Conservation (phyloP, 2,113 vertebrate species). For the Oriolus oriolus region DNA sequence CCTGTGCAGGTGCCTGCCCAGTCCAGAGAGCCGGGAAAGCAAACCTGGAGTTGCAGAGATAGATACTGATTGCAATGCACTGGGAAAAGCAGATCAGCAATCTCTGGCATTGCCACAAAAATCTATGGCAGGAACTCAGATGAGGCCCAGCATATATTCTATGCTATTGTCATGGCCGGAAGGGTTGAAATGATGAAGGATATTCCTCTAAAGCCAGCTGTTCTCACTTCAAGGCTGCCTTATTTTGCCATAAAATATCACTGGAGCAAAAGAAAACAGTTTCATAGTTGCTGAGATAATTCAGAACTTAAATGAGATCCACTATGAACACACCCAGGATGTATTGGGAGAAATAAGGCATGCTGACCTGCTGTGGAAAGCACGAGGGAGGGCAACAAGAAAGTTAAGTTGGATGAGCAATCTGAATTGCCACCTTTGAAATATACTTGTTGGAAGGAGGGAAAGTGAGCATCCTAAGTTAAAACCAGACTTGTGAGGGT, state of each 20-base stretch:
- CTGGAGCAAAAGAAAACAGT: neutral
- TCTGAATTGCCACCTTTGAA: neutral
- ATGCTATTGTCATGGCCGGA: neutral
- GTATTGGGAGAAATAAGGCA: accelerated
- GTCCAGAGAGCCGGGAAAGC: neutral
- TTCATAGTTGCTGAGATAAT: neutral
- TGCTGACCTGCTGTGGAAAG: neutral
- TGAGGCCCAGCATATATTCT: neutral
- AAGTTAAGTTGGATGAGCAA: neutral
- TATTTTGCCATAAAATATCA: neutral
- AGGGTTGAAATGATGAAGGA: neutral
- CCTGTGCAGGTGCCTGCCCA: neutral
- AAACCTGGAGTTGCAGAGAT: neutral
- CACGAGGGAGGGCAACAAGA: neutral
- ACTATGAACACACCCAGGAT: neutral
- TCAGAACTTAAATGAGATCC: neutral
- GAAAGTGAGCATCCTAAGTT: neutral
- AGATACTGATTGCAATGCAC: accelerated
- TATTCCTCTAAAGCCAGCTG: neutral
- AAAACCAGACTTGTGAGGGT: neutral
- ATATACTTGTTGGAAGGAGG: neutral
- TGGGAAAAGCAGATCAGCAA: neutral
- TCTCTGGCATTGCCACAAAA: neutral
- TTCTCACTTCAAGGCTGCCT: neutral
- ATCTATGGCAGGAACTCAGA: neutral